Evolutionary conservation across 2,113 vertebrate genomes (phyloP), one percentile per base, ranked within the genome.

Genomic region (Argyrosomus japonicus): DNA sequence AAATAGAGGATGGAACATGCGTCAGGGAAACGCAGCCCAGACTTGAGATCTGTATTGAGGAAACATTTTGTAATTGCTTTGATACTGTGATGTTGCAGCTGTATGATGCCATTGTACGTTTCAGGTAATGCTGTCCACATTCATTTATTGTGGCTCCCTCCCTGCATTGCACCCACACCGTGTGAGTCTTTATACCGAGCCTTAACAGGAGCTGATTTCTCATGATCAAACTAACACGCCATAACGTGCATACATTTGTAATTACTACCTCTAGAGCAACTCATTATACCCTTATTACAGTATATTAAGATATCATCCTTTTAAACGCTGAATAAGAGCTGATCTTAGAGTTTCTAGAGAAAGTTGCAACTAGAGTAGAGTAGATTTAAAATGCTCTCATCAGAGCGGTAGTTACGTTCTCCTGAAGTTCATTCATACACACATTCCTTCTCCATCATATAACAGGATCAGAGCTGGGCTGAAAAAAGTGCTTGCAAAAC

Each of bases 201-300:
- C 87, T 94, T 92, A 92, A 91, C 51, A 68, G 83, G 69, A 79
- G 75, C 68, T 81, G 73, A 77, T 74, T 73, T 77, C 45, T 81
- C 87, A 71, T 29, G 25, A 75, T 90, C 70, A 85, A 81, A 74
- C 60, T 76, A 88, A 74, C 63, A 83, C 15, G 51, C 75, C 53
- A 61, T 78, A 83, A 62, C 58, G 57, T 84, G 73, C 86, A 85
- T 83, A 91, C 83, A 86, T 88, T 87, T 94, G 91, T 92, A 92
- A 88, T 87, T 94, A 88, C 92, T 93, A 95, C 92, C 93, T 94
- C 93, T 92, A 87, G 89, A 91, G 83, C 90, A 87, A 75, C 79
- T 83, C 70, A 87, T 79, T 83, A 71, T 45, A 84, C 45, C 64
- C 36, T 19, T 77, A 63, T 58, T 70, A 78, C 77, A 72, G 27